Evolutionary conservation across 2,113 vertebrate genomes (phyloP), one percentile per base, ranked within the genome.

Genomic region (Chionodraco myersi): DNA sequence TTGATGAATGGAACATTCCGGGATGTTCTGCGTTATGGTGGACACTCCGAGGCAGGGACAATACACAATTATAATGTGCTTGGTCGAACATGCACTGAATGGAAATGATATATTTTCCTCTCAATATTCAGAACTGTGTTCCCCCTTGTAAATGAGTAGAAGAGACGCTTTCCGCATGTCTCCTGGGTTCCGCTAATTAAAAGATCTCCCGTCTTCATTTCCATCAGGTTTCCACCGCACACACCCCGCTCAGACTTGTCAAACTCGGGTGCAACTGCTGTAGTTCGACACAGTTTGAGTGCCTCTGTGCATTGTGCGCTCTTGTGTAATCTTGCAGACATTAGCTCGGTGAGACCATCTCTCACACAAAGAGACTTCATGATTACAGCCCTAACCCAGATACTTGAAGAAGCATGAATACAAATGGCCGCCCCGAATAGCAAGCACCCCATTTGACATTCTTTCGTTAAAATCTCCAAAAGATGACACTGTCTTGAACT

Each of bases 341-440:
- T 87, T 75, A 73, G 34, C 70, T 86, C 30, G 30, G 79, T 21
- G 70, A 62, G 68, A 72, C 80, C 47, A 75, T 16, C 59, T 75
- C 77, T 18, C 49, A 64, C 67, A 75, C 59, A 89, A 91, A 91
- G 76, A 92, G 85, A 91, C 80, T 90, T 26, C 18, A 53, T 77
- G 86, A 92, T 92, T 83, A 89, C 88, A 91, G 56, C 86, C 23
- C 72, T 72, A 89, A 83, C 85, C 84, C 85, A 88, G 80, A 92
- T 85, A 71, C 83, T 80, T 72, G 58, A 66, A 81, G 75, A 26
- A 1, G 74, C 77, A 15, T 44, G 30, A 36, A 70, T 75, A 76
- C 84, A 81, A 81, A 60, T 26, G 69, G 68, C 36, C 76, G 68
- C 6, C 76, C 65, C 12, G 80, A 77, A 80, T 62, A 68, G 71